These are phyloP conservation scores for Psammodynastes pulverulentus DNA, from an alignment of 2,113 vertebrate genomes.

Conservation along the genomic window DNA sequence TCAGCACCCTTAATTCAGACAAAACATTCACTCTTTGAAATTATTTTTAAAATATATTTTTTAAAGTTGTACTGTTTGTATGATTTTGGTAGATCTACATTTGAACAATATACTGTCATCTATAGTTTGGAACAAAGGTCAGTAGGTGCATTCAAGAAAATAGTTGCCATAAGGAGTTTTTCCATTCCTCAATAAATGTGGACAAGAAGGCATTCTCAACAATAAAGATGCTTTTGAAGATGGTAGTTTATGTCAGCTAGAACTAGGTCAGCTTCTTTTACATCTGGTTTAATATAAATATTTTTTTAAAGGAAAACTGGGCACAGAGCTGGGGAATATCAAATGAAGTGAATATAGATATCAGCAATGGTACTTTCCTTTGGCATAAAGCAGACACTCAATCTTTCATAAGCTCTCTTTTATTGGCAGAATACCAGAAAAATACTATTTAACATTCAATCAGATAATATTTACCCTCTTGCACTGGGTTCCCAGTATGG, in stretches of 20 bases:
- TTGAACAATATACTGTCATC: background rate
- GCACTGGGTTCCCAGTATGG: constrained; percentile 98
- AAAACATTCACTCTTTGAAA: background rate
- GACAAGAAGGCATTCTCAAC: background rate
- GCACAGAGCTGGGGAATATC: background rate
- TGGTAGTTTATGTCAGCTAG: background rate
- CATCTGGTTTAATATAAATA: background rate
- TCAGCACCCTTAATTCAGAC: background rate
- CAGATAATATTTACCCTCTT: constrained; percentile 81
- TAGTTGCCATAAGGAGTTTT: background rate
- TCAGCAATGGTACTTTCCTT: background rate
- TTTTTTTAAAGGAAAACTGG: background rate
- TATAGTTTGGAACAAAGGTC: background rate
- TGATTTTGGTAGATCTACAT: background rate
- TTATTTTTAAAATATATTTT: no score
- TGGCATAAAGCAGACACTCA: background rate
- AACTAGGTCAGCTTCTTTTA: background rate
- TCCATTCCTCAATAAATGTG: background rate
- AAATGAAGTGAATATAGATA: background rate
- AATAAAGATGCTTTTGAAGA: background rate
- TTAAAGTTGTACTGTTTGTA: background rate
- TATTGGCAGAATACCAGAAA: background rate
- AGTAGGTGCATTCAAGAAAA: background rate
- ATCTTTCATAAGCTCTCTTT: background rate
- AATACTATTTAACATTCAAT: background rate